phyloP scores from a whole-genome alignment of 2,113 vertebrate species.

The Brachionichthys hirsutus region DNA sequence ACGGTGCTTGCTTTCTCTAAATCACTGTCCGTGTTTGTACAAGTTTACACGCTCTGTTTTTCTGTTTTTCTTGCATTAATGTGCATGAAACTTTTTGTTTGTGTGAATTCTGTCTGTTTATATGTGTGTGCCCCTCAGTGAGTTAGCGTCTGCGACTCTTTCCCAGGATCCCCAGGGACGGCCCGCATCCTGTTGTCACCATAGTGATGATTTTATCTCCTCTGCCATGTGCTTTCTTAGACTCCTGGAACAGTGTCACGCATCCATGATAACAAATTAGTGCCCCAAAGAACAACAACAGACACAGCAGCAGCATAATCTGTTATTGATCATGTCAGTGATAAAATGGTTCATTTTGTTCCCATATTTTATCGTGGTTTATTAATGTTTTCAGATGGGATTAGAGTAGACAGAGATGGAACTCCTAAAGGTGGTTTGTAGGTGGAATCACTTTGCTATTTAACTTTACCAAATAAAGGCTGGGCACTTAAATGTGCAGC shows the following conservation, averaged over 20 bases:
- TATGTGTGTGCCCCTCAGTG: conserved; percentile 30
- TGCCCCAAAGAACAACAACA: conserved; percentile 41
- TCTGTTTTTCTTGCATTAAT: conserved; percentile 20
- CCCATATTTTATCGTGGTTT: conserved; percentile 21
- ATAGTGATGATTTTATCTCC: conserved; percentile 72
- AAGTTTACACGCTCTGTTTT: not conserved
- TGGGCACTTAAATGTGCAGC: too few species aligned
- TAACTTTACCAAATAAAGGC: too few species aligned
- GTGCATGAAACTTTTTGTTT: conserved; percentile 12
- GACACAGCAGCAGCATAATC: conserved; percentile 14
- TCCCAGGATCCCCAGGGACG: conserved; percentile 57
- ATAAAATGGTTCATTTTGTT: conserved; percentile 41
- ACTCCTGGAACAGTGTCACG: conserved; percentile 47
- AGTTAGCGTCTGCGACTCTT: conserved; percentile 67
- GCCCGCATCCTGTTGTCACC: conserved; percentile 73
- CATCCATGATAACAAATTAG: conserved; percentile 48
- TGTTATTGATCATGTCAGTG: conserved; percentile 37
- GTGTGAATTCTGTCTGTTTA: conserved; percentile 34
- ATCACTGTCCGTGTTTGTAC: not conserved
- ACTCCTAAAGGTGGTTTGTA: not conserved
- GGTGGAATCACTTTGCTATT: conserved; percentile 17
- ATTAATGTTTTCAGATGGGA: conserved; percentile 15
- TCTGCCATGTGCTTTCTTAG: conserved; percentile 63
- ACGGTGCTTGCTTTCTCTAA: conserved; percentile 2
- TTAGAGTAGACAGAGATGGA: conserved; percentile 1